Evolutionary conservation across 2,888 invertebrate genomes (phyloP).

Genomic region (Drosophila cracens): DNA sequence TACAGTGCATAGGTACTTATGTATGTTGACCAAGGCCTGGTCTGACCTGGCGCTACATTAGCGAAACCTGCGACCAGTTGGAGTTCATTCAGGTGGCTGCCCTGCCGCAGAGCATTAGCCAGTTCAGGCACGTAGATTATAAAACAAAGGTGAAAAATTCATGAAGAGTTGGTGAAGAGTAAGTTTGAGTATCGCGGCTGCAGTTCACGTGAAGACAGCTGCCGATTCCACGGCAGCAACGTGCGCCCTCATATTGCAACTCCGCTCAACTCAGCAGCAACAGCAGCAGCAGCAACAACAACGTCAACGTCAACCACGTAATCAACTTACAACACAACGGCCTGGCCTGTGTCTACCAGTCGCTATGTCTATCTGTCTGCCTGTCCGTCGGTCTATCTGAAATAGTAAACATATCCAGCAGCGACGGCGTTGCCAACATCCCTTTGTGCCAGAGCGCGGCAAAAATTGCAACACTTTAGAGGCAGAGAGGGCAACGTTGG

Average conservation of each 20-base stretch:
- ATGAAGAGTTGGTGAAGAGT: conserved; percentile 47
- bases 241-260: conserved; percentile 73
- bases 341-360: conserved; percentile 22
- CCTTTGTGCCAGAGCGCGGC: conserved; percentile 39
- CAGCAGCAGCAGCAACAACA: conserved; percentile 45
- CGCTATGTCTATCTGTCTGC: conserved; percentile 14
- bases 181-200: conserved; percentile 58
- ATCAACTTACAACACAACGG: conserved; percentile 72
- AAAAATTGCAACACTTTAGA: conserved; percentile 65
- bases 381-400: conserved; percentile 17
- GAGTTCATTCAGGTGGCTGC: conserved; percentile 46
- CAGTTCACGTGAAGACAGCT: conserved; percentile 67
- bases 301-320: conserved; percentile 77
- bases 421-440: conserved; percentile 33
- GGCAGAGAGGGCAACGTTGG: background rate
- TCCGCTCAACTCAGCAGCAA: conserved; percentile 26
- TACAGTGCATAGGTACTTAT: background rate
- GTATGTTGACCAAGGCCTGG: conserved; percentile 54
- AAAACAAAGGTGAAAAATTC: conserved; percentile 58
- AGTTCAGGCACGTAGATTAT: conserved; percentile 74
- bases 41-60: conserved; percentile 67
- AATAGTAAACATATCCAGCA: conserved; percentile 47
- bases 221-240: conserved; percentile 63
- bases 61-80: conserved; percentile 38
- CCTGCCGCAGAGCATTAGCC: conserved; percentile 51